Conservation (phyloP, 1,140 invertebrate species). For the Eriosoma lanigerum region DNA sequence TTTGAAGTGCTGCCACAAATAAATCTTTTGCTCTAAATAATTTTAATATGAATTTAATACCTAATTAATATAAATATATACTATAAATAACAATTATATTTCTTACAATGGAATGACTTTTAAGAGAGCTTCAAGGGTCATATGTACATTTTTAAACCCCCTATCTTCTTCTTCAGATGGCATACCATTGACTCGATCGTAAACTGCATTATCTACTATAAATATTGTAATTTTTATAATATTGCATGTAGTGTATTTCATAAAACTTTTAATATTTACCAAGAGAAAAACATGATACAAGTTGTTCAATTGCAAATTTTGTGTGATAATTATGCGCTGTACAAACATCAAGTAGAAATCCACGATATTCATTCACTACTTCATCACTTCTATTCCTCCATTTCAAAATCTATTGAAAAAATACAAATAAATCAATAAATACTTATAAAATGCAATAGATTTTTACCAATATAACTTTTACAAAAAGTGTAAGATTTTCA, state of each 20-base stretch:
- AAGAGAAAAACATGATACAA: conserved; percentile 64
- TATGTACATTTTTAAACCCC: conserved; percentile 63
- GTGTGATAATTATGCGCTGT: conserved; percentile 66
- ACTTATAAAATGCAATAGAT: conserved; percentile 60
- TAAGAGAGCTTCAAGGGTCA: conserved; percentile 62
- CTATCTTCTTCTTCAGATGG: conserved; percentile 58
- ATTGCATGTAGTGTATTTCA: too few relatives aligned
- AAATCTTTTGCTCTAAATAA: conserved; percentile 62
- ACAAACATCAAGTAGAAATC: conserved; percentile 63
- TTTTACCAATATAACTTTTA: conserved; percentile 64
- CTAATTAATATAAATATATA: conserved; percentile 48
- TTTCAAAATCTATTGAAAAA: conserved; percentile 59
- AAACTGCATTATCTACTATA: conserved; percentile 13
- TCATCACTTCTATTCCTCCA: conserved; percentile 62
- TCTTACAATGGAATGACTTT: conserved; percentile 68
- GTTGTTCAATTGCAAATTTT: conserved; percentile 63
- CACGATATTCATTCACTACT: conserved; percentile 63
- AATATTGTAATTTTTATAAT: background rate
- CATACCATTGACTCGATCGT: conserved; percentile 25
- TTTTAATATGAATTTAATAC: conserved; percentile 55
- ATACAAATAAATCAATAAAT: conserved; percentile 62
- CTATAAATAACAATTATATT: conserved; percentile 14
- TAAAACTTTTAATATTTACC: conserved; percentile 57
- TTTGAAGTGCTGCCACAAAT: conserved; percentile 61
- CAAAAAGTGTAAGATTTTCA: conserved; percentile 62